These are phyloP conservation scores for Puffinus mauretanicus DNA, from an alignment of 2,113 vertebrate genomes.

Conservation along the genomic window DNA sequence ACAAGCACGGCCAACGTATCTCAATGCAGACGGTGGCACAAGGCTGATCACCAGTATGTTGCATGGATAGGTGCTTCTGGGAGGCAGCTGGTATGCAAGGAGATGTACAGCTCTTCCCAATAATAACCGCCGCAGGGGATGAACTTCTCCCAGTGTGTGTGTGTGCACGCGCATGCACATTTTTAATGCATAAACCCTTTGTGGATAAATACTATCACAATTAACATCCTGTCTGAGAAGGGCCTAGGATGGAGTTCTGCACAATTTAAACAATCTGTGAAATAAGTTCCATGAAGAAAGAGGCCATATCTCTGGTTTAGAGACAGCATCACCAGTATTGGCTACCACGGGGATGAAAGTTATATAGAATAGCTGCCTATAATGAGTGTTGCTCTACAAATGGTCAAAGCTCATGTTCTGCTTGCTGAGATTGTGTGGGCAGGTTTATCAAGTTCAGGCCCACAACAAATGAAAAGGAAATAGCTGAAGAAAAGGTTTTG, in stretches of 20 bases:
- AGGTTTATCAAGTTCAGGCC: not conserved
- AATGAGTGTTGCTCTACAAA: not conserved
- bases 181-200: not conserved
- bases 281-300: not conserved
- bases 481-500: not conserved
- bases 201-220: not conserved
- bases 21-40: not conserved
- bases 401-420: not conserved
- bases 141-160: not conserved
- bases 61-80: not conserved
- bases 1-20: not conserved
- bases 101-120: not conserved
- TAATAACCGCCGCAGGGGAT: not conserved
- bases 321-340: not conserved
- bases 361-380: not conserved
- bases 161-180: rapidly evolving
- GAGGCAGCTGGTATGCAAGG: not conserved
- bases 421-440: not conserved
- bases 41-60: not conserved
- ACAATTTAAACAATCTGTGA: not conserved
- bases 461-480: not conserved
- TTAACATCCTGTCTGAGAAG: not conserved
- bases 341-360: not conserved
- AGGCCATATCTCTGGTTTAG: not conserved
- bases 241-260: not conserved